Evolutionary conservation across 1,140 invertebrate species (phyloP).

Genomic region (Aphis gossypii): DNA sequence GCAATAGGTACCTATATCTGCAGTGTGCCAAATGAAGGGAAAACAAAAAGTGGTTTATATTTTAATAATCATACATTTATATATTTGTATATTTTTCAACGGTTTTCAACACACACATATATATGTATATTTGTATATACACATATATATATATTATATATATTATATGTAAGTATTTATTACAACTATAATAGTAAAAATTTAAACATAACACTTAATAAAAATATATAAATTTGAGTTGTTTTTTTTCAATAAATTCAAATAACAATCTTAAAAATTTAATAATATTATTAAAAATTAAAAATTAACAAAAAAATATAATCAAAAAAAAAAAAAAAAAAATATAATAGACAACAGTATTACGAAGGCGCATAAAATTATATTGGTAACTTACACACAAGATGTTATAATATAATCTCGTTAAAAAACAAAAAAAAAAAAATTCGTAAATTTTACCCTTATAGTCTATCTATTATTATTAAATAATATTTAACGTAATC

Average conservation of each 20-base stretch:
- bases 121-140: neutral
- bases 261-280: constrained; percentile 54
- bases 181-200: constrained; percentile 48
- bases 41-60: neutral
- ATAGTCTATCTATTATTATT: neutral
- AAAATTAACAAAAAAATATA: constrained; percentile 43
- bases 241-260: constrained; percentile 36
- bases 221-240: constrained; percentile 55
- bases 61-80: constrained; percentile 24
- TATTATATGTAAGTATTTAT: constrained; percentile 35
- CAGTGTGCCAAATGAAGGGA: neutral
- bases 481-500: constrained; percentile 7
- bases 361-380: constrained; percentile 48
- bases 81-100: constrained; percentile 31
- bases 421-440: constrained; percentile 32
- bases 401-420: constrained; percentile 11
- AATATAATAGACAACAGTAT: constrained; percentile 54
- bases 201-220: constrained; percentile 57
- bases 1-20: neutral
- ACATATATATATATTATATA: neutral
- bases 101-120: neutral
- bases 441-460: neutral
- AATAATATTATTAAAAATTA: constrained; percentile 36
- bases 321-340: constrained; percentile 25
- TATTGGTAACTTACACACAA: constrained; percentile 54